Conservation (phyloP, 2,797 vertebrate genomes). For the Malacoraja senta region DNA sequence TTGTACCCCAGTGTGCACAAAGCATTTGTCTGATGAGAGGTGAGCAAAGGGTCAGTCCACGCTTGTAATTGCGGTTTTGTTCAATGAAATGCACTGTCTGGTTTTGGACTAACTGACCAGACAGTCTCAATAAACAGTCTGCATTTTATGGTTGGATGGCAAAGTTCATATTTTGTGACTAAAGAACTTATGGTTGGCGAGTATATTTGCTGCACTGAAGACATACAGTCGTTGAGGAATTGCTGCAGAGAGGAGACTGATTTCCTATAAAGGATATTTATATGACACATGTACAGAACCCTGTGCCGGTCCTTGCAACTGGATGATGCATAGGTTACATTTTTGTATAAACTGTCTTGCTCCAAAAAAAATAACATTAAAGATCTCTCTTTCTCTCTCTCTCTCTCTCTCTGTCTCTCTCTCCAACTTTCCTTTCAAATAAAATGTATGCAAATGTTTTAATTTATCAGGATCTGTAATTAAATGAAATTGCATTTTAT, state of each 20-base stretch:
- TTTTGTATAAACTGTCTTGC: neutral
- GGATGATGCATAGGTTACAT: neutral
- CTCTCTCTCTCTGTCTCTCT: too few species aligned
- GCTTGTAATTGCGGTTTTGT: neutral
- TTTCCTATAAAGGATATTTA: slow-evolving; percentile 17
- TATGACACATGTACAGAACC: neutral
- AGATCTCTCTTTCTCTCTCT: neutral
- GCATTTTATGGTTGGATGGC: slow-evolving; percentile 24
- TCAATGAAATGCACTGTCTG: slow-evolving; percentile 2
- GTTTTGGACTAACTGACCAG: slow-evolving; percentile 17
- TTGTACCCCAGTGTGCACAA: neutral
- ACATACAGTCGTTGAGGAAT: slow-evolving; percentile 5
- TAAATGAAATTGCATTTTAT: slow-evolving; percentile 14
- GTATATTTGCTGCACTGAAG: slow-evolving; percentile 15
- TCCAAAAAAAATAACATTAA: neutral
- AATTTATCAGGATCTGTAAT: neutral
- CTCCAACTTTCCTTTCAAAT: neutral
- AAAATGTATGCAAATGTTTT: slow-evolving; percentile 14
- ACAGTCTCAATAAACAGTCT: slow-evolving; percentile 31
- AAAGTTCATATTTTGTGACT: slow-evolving; percentile 29
- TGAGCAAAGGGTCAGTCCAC: neutral
- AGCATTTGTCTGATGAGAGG: neutral
- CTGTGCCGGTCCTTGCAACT: neutral
- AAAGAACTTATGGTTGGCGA: slow-evolving; percentile 12
- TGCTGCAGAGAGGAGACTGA: neutral